Percentiles rank a stretch among this genome's conserved stretches.
Evolutionary conservation across 2,113 vertebrate species (phyloP).

Genomic region (Oceanodroma tethys): DNA sequence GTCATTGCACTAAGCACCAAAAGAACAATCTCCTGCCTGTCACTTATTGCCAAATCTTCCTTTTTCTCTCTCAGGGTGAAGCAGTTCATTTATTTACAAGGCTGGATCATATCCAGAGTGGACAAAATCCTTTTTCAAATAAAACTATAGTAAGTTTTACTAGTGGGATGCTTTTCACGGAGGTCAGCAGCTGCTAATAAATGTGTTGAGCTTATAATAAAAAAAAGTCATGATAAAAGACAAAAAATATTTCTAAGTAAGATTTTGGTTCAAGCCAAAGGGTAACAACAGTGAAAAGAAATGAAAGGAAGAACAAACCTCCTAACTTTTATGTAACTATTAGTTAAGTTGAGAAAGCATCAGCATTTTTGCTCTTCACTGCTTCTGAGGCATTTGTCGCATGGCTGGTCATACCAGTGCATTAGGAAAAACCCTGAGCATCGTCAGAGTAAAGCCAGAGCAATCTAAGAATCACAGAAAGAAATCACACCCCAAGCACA

Average conservation of each 20-base stretch:
- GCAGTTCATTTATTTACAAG: background rate
- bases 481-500: background rate
- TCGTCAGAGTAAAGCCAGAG: background rate
- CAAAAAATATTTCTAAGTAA: background rate
- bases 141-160: background rate
- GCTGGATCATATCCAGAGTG: background rate
- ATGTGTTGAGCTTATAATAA: background rate
- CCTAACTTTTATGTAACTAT: background rate
- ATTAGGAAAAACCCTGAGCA: background rate
- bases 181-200: background rate
- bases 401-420: background rate
- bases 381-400: background rate
- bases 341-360: background rate
- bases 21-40: background rate
- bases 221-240: background rate
- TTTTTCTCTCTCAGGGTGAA: background rate
- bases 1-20: background rate
- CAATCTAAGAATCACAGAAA: background rate
- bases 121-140: background rate
- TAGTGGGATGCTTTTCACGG: background rate
- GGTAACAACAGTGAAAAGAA: background rate
- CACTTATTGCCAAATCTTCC: background rate
- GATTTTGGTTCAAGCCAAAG: background rate
- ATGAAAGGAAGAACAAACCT: background rate
- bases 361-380: background rate